Evolutionary conservation across 1,140 invertebrate genomes (phyloP).

Genomic region (Drosophila parvula): DNA sequence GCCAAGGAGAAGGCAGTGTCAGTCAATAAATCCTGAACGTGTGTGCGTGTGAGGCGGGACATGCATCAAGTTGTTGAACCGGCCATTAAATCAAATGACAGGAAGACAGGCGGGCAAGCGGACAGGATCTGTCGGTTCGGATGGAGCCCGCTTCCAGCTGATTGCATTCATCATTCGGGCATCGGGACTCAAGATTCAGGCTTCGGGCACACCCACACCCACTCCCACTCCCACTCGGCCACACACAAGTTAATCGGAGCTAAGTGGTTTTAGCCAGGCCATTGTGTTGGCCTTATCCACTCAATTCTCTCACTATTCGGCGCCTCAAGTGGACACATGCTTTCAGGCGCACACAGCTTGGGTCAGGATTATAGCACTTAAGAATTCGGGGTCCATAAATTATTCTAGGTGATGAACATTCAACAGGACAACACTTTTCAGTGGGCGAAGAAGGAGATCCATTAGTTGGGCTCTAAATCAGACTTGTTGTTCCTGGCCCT

Average conservation of each 20-base stretch:
- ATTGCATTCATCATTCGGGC: slow-evolving; percentile 69
- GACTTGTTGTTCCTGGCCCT: background rate
- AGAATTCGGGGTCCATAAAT: slow-evolving; percentile 20
- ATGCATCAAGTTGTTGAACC: slow-evolving; percentile 67
- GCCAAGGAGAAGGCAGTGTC: slow-evolving; percentile 2
- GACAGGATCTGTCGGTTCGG: slow-evolving; percentile 43
- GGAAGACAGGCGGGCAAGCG: slow-evolving; percentile 33
- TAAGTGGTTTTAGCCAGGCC: slow-evolving; percentile 70
- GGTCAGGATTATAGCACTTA: slow-evolving; percentile 30
- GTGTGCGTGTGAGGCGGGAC: slow-evolving; percentile 27
- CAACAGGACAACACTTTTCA: slow-evolving; percentile 21
- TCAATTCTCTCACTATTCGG: slow-evolving; percentile 34
- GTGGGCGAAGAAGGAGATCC: background rate
- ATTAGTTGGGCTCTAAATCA: slow-evolving; percentile 28
- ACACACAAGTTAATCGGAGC: slow-evolving; percentile 72
- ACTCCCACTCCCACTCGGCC: slow-evolving; percentile 4
- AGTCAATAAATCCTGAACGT: slow-evolving; percentile 24
- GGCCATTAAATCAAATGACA: slow-evolving; percentile 76
- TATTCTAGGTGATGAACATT: slow-evolving; percentile 20
- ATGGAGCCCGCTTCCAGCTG: slow-evolving; percentile 58
- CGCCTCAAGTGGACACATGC: slow-evolving; percentile 64
- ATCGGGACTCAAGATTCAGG: slow-evolving; percentile 27
- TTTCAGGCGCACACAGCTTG: slow-evolving; percentile 15
- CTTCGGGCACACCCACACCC: background rate
- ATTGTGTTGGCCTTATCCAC: slow-evolving; percentile 68